Evolutionary conservation across 1,140 invertebrate genomes (phyloP).

Genomic region (Diploscapter pachys): DNA sequence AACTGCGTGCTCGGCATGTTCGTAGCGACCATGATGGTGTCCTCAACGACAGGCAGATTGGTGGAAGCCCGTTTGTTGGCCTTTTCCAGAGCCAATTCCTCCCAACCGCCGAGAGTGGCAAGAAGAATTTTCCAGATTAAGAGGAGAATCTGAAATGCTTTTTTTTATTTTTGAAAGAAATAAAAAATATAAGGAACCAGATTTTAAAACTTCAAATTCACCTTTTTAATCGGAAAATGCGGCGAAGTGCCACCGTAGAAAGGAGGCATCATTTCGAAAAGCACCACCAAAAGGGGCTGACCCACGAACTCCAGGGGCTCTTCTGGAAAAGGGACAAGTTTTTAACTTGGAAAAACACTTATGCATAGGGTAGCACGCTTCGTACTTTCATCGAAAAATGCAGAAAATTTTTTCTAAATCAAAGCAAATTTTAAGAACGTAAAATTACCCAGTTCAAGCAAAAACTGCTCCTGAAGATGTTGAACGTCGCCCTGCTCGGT

Average conservation of each 20-base stretch:
- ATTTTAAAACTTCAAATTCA: slow-evolving; percentile 11
- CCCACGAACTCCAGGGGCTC: slow-evolving; percentile 48
- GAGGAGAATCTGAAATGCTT: slow-evolving; percentile 39
- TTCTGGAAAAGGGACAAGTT: slow-evolving; percentile 32
- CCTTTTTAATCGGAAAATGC: slow-evolving; percentile 57
- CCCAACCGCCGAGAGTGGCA: slow-evolving; percentile 46
- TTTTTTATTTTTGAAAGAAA: slow-evolving; percentile 22
- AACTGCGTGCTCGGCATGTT: slow-evolving; percentile 37
- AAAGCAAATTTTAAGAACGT: background rate
- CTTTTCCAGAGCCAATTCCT: slow-evolving; percentile 38
- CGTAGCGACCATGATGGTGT: slow-evolving; percentile 49
- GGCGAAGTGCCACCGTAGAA: slow-evolving; percentile 49
- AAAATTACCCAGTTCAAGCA: slow-evolving; percentile 47
- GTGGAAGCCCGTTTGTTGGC: slow-evolving; percentile 32
- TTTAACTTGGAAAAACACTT: too few species aligned
- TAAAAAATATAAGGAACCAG: background rate
- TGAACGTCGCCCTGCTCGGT: slow-evolving; percentile 28
- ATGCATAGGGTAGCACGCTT: too few species aligned
- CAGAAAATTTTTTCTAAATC: background rate
- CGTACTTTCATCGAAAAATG: slow-evolving; percentile 17
- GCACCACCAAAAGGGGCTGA: slow-evolving; percentile 45
- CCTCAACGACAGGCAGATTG: slow-evolving; percentile 46
- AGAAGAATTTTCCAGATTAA: slow-evolving; percentile 54
- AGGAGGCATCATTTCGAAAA: slow-evolving; percentile 55
- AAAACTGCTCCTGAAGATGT: slow-evolving; percentile 29